These are phyloP conservation scores for Ranitomeya variabilis DNA, from an alignment of 2,113 vertebrate species.

Conservation along the genomic window DNA sequence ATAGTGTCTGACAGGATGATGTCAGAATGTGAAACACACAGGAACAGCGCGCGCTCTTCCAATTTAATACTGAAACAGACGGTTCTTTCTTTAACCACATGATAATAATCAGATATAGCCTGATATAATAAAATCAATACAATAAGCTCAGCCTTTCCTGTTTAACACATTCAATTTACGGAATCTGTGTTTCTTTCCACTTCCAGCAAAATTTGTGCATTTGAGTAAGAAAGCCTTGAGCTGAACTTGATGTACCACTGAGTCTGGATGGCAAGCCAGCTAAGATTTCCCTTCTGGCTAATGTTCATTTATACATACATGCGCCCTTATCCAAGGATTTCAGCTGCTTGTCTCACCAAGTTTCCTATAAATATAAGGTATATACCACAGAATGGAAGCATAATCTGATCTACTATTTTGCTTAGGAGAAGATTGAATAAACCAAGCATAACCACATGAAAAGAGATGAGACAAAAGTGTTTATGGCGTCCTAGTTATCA, in stretches of 20 bases:
- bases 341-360: constrained; percentile 11
- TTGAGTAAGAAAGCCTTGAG: constrained; percentile 16
- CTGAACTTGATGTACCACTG: neutral
- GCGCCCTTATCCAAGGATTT: neutral
- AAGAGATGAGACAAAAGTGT: neutral
- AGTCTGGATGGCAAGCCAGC: constrained; percentile 12
- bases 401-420: neutral
- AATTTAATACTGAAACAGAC: neutral
- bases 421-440: neutral
- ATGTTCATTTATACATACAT: constrained; percentile 24
- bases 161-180: neutral
- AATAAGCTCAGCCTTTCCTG: neutral
- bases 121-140: neutral
- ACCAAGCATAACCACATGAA: neutral
- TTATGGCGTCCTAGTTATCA: constrained; percentile 19
- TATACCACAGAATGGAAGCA: neutral
- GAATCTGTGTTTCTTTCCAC: neutral
- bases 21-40: constrained; percentile 1
- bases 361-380: neutral
- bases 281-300: constrained; percentile 34
- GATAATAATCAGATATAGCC: neutral
- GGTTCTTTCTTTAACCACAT: neutral
- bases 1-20: constrained; percentile 27
- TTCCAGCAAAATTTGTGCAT: constrained; percentile 23
- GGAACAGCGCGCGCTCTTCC: neutral